Base-by-base conservation (phyloP, 2,888 invertebrate genomes). In the Morpho helenor region DNA sequence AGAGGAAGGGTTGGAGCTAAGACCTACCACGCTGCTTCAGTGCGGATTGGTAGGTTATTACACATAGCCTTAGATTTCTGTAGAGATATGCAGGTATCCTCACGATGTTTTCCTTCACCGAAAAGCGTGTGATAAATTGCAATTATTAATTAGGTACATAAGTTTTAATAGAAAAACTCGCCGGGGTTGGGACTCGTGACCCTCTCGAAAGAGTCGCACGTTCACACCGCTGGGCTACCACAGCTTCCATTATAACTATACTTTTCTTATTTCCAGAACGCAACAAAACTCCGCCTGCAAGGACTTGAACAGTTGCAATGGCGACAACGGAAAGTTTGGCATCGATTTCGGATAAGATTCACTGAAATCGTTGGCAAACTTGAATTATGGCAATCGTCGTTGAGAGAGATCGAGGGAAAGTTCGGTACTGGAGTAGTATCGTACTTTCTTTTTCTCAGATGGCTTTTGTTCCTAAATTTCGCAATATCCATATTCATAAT, bases 361-460 rank as follows among this genome's bases (percentile, higher is more conserved):
- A 88, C 92, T 9, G 95, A 95, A 72, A 71, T 93, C 0, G 85
- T 94, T 46, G 92, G 93, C 0, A 95, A 95, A 78, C 78, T 96
- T 62, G 94, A 95, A 66, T 87, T 96, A 0, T 97, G 97, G 96
- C 92, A 93, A 56, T 90, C 92, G 3, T 93, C 95, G 52, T 85
- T 97, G 70, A 93, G 95, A 69, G 93, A 93, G 59, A 96, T 97
- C 56, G 96, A 97, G 79, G 96, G 96, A 53, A 94, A 94, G 73
- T 95, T 94, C 75, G 96, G 96, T 0, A 96, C 95, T 0, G 96
- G 96, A 0, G 95, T 96, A 8, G 95, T 95, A 0, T 93, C 96
- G 0, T 97, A 96, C 79, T 97, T 98, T 76, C 91, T 95, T 4
- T 97, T 97, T 72, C 91, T 97, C 45, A 93, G 96, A 71, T 97